A percentile compares a stretch with the other conserved stretches of the same genome.
Conservation (phyloP, 2,113 vertebrate genomes). For the Xenotilapia flavipinnis region DNA sequence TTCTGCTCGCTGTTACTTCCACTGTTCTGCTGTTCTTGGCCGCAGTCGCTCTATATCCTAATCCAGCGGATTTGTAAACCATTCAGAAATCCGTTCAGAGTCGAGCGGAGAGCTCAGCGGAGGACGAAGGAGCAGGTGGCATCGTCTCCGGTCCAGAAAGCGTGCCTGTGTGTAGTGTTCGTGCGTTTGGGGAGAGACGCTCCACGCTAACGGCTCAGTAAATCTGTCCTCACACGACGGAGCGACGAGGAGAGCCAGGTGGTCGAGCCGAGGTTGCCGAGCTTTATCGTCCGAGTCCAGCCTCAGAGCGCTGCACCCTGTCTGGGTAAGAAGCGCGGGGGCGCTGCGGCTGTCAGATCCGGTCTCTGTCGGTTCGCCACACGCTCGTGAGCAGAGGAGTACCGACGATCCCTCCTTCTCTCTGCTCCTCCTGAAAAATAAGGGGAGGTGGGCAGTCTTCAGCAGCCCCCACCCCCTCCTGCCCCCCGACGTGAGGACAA, state of each 20-base stretch:
- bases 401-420: background rate
- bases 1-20: background rate
- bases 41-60: background rate
- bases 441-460: background rate
- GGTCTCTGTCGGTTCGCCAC: background rate
- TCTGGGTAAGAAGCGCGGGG: background rate
- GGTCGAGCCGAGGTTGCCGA: background rate
- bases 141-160: background rate
- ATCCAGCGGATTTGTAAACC: conserved; percentile 9
- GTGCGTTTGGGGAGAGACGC: background rate
- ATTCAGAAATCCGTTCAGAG: conserved; percentile 18
- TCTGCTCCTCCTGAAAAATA: background rate
- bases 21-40: background rate
- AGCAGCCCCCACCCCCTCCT: background rate
- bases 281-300: background rate
- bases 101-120: background rate
- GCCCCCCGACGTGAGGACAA: background rate
- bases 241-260: background rate
- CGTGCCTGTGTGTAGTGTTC: background rate
- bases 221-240: background rate
- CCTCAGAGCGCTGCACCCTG: background rate
- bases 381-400: background rate
- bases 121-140: background rate
- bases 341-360: background rate
- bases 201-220: background rate